Evolutionary conservation across 2,888 invertebrate species (phyloP), one percentile per base, ranked within the genome.

Genomic region (Agrotis exclamationis): DNA sequence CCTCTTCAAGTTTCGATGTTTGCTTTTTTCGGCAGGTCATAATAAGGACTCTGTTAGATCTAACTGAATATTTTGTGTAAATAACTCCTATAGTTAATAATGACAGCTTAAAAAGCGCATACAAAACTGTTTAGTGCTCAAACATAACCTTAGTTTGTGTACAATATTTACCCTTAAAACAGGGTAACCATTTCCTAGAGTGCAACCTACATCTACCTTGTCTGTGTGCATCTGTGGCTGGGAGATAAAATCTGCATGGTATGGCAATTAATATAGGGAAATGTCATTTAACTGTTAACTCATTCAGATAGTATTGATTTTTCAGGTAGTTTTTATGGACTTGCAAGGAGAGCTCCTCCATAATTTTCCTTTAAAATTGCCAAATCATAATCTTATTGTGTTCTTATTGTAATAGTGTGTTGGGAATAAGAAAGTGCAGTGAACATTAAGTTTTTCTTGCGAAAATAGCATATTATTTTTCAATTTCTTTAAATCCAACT

Each of bases 251-350:
- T 65, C 51, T 79, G 75, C 58, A 79, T 63, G 24, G 13, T 56
- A 74, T 76, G 50, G 72, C 76, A 64, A 79, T 75, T 70, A 65
- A 63, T 44, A 64, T 39, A 20, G 45, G n/a, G 39, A 65, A 62
- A 62, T 79, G 76, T 71, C 76, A 74, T 53, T 28, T 28, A 72
- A 48, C 65, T 68, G 57, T 7, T 45, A 48, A 24, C 28, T 44
- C 22, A 51, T 1, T 33, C 62, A 60, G 9, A 1, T 24, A 62
- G 24, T 75, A 79, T 79, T 79, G 80, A 79, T 80, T 76, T 75
- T 44, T 13, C 16, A 20, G 24, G 57, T 56, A 56, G 7, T 47
- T 59, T 18, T 11, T 16, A 1, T 16, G 1, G 28, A 59, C n/a
- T 6, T 64, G 56, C 75, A 79, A 13, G 1, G 20, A 14, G 24